Base-by-base conservation (phyloP, 2,888 invertebrate genomes). In the Hemistola chrysoprasaria region DNA sequence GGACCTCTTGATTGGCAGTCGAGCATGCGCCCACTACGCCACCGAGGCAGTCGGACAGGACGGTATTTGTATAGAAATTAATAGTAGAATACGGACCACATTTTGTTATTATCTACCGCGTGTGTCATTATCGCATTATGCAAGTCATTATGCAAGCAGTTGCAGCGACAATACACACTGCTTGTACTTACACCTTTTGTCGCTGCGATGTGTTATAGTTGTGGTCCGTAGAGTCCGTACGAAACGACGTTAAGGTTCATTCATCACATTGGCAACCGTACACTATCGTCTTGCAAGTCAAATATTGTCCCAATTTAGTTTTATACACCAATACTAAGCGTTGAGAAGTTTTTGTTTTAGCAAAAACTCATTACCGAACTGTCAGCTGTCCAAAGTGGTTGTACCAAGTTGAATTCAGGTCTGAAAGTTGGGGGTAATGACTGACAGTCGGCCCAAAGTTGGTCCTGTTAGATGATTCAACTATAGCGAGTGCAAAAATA, bases 351-450 rank as follows among this genome's bases (percentile, higher is more conserved):
- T 55, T 69, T 69, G 66, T 71, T 70, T 71, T 53, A 67, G 56
- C 63, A 43, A 53, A 65, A 80, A 80, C 73, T 79, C 74, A 80
- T 81, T 80, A 81, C 71, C 45, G 31, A 77, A 63, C 75, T 78
- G 78, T 77, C 79, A 75, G 75, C 62, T 63, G 70, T 67, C 62
- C 59, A 51, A 65, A 69, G 65, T 65, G 55, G 41, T 50, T 45
- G 40, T 40, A 42, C 39, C 44, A 50, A 63, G 52, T 63, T 62
- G 44, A 56, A 59, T 51, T 56, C 37, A 7, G 47, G 44, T 51
- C 55, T 49, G 45, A 63, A 78, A 63, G 71, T 71, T 38, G 57
- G 57, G 57, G 62, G 49, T 70, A 74, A 72, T 77, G 78, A 78
- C 59, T 75, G 76, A 70, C 71, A 69, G 68, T 51, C 53, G 58